Conservation (phyloP, 2,113 vertebrate species). For the Chionomys nivalis region DNA sequence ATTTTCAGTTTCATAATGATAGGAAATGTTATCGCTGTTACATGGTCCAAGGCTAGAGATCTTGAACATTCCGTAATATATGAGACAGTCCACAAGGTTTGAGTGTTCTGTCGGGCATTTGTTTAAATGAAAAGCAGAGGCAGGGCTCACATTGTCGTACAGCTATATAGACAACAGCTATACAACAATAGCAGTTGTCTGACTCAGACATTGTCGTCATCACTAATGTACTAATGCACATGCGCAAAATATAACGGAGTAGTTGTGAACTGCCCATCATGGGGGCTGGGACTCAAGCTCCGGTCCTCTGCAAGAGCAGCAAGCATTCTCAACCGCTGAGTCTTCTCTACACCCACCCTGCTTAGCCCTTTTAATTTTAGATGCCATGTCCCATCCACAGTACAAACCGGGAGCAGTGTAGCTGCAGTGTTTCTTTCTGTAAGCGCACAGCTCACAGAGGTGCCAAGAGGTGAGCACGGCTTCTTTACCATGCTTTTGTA, state of each 20-base stretch:
- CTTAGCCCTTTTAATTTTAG: neutral
- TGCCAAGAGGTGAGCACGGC: neutral
- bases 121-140: neutral
- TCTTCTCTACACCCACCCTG: neutral
- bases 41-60: neutral
- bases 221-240: neutral
- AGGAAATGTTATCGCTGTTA: neutral
- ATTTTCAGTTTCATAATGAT: neutral
- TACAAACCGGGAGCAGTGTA: neutral
- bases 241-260: neutral
- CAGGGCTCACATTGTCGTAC: neutral
- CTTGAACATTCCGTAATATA: neutral
- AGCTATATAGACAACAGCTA: neutral
- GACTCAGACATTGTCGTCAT: neutral
- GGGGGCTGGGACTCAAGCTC: neutral
- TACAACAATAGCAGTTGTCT: neutral
- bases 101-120: neutral
- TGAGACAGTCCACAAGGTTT: neutral
- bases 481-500: neutral
- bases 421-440: neutral
- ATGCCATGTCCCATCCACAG: neutral
- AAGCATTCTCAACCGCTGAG: neutral
- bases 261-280: neutral
- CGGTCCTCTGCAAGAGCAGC: neutral
- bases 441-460: neutral